phyloP scores from a whole-genome alignment of 2,888 invertebrate genomes.

The Thyatira batis region DNA sequence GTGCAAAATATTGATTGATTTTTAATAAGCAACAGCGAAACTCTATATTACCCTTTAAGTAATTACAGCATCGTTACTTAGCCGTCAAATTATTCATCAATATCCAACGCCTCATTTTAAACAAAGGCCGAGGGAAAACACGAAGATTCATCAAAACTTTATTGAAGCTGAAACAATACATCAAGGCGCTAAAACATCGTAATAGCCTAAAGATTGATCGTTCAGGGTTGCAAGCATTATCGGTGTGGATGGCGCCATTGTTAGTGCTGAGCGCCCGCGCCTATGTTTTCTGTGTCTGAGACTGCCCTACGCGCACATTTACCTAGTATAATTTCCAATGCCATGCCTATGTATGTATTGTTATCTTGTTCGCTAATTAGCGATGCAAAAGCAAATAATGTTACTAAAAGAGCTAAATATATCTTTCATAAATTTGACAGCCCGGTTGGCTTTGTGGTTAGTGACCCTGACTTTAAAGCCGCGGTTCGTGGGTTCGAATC shows the following conservation, averaged over 20 bases:
- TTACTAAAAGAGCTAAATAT: too few relatives aligned
- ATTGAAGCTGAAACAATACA: conserved; percentile 81
- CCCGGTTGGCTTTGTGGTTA: too few relatives aligned
- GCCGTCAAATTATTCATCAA: conserved; percentile 76
- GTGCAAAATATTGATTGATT: conserved; percentile 7
- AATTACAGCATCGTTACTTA: conserved; percentile 62
- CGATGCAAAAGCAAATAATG: not conserved
- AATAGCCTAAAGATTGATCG: conserved; percentile 79
- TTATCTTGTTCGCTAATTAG: conserved; percentile 47
- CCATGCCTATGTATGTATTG: conserved; percentile 47
- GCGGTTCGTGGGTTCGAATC: too few relatives aligned
- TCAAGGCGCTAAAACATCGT: conserved; percentile 80
- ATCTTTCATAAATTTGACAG: too few relatives aligned
- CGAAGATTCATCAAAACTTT: conserved; percentile 81
- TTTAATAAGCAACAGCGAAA: conserved; percentile 30
- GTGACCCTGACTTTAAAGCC: too few relatives aligned
- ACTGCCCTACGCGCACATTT: conserved; percentile 33
- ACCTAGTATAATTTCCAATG: conserved; percentile 53
- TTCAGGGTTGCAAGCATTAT: conserved; percentile 68
- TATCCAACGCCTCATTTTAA: conserved; percentile 69
- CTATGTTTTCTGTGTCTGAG: conserved; percentile 15
- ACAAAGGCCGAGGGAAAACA: conserved; percentile 71
- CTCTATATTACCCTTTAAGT: conserved; percentile 53
- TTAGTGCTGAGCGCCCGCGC: conserved; percentile 33
- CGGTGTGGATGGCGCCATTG: conserved; percentile 55